phyloP scores from a whole-genome alignment of 2,888 invertebrate species.

The Caenorhabditis sp. region DNA sequence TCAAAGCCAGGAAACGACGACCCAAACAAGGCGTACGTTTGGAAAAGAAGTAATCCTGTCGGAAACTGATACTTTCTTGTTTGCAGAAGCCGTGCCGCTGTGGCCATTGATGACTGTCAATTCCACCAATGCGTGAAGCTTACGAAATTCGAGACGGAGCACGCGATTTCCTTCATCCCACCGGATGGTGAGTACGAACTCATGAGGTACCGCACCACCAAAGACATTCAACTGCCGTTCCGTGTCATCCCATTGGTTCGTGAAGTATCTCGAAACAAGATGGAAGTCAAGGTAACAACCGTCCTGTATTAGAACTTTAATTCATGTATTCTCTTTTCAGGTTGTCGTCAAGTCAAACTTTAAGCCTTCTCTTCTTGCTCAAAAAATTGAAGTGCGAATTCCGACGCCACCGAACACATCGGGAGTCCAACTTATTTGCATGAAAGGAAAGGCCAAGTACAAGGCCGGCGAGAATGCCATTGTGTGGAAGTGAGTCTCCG shows the following conservation, averaged over 20 bases:
- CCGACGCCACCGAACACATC: constrained; percentile 99
- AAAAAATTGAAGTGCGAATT: constrained; percentile 98
- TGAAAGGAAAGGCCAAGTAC: constrained; percentile 98
- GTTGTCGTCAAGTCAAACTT: constrained; percentile 99
- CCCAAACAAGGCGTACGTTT: constrained; percentile 87
- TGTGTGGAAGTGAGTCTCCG: constrained; percentile 90
- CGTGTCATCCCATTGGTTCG: constrained; percentile 98
- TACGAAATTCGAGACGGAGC: constrained; percentile 99
- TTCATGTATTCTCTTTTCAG: constrained; percentile 47
- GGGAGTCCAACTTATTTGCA: constrained; percentile 97
- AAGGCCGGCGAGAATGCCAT: constrained; percentile 99
- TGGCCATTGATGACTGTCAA: constrained; percentile 99
- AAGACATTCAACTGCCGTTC: constrained; percentile 99
- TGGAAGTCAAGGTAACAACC: constrained; percentile 96
- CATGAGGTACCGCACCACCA: constrained; percentile 99
- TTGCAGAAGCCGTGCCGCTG: constrained; percentile 90
- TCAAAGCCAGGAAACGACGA: constrained; percentile 87
- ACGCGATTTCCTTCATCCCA: constrained; percentile 99
- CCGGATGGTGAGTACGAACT: constrained; percentile 99
- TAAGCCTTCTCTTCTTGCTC: constrained; percentile 96
- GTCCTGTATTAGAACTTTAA: too few relatives aligned
- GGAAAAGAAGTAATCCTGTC: constrained; percentile 8
- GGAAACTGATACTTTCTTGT: constrained; percentile 40
- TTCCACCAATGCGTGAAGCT: constrained; percentile 99
- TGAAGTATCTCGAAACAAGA: constrained; percentile 98